A percentile compares a stretch with the other conserved stretches of the same genome.
phyloP scores from a whole-genome alignment of 2,888 invertebrate genomes.

The Anarsia innoxiella region DNA sequence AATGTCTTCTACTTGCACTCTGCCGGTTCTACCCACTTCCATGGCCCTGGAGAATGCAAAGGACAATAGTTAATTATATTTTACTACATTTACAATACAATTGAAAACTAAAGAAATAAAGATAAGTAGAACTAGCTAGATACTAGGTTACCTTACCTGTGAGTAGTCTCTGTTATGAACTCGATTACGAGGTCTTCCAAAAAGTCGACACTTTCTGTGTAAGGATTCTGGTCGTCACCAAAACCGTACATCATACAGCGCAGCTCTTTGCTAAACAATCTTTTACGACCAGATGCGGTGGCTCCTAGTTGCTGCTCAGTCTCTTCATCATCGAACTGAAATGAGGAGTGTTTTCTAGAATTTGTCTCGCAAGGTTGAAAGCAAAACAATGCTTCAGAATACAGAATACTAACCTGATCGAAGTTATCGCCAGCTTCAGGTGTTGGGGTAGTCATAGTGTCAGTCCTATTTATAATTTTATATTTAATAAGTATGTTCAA shows the following conservation, averaged over 20 bases:
- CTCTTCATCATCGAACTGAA: conserved; percentile 80
- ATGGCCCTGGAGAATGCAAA: conserved; percentile 84
- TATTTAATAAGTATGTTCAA: no score
- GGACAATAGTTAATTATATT: no score
- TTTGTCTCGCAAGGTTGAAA: no score
- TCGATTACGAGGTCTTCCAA: conserved; percentile 98
- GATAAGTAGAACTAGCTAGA: no score
- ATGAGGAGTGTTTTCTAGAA: neutral
- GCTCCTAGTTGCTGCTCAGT: conserved; percentile 81
- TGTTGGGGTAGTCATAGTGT: conserved; percentile 44
- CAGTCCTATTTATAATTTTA: no score
- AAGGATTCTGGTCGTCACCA: conserved; percentile 99
- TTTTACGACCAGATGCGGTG: conserved; percentile 83
- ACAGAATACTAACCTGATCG: conserved; percentile 45
- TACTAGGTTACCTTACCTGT: no score
- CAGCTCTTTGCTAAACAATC: conserved; percentile 92
- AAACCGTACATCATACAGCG: conserved; percentile 99
- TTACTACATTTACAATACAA: no score
- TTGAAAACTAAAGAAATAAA: no score
- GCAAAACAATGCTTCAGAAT: neutral
- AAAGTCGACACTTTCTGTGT: conserved; percentile 98
- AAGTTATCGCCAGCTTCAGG: conserved; percentile 54
- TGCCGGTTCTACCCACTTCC: conserved; percentile 97
- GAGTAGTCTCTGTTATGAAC: conserved; percentile 96
- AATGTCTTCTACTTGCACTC: conserved; percentile 98